A percentile compares a stretch with the other conserved stretches of the same genome.
phyloP scores from a whole-genome alignment of 2,113 vertebrate genomes.

The Oplegnathus fasciatus region DNA sequence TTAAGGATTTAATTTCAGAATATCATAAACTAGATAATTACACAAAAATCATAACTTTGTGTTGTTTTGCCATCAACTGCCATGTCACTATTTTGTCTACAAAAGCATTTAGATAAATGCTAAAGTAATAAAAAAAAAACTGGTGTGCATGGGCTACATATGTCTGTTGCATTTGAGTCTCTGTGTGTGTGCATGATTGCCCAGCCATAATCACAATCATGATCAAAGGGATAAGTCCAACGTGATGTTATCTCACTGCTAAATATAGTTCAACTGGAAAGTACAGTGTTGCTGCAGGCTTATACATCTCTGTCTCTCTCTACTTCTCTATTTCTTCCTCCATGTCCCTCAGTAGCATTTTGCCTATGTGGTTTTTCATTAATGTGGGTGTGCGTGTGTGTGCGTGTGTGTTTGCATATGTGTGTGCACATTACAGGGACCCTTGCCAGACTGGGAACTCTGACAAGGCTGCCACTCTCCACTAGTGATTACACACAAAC shows the following conservation, averaged over 20 bases:
- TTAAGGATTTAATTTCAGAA: neutral
- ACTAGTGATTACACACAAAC: slow-evolving; percentile 49
- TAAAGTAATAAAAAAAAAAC: neutral
- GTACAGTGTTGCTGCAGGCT: slow-evolving; percentile 70
- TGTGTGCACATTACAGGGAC: slow-evolving; percentile 37
- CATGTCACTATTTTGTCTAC: neutral
- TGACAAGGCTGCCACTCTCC: slow-evolving; percentile 66
- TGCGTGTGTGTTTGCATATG: slow-evolving; percentile 23
- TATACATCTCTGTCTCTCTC: slow-evolving; percentile 53
- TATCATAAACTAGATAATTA: neutral
- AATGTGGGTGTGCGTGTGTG: slow-evolving; percentile 24
- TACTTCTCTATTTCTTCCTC: slow-evolving; percentile 52
- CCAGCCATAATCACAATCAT: slow-evolving; percentile 74
- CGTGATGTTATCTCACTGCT: slow-evolving; percentile 76
- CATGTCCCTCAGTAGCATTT: slow-evolving; percentile 33
- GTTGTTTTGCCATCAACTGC: neutral
- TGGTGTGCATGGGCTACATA: neutral
- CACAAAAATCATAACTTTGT: neutral
- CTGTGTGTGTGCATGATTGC: slow-evolving; percentile 51
- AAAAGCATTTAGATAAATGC: neutral
- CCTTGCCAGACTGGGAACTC: slow-evolving; percentile 65
- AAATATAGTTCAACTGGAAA: slow-evolving; percentile 77
- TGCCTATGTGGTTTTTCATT: slow-evolving; percentile 30
- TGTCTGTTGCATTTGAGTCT: slow-evolving; percentile 36
- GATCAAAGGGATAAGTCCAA: slow-evolving; percentile 79